phyloP scores from a whole-genome alignment of 2,797 vertebrate genomes.

The Calcarius lapponicus region DNA sequence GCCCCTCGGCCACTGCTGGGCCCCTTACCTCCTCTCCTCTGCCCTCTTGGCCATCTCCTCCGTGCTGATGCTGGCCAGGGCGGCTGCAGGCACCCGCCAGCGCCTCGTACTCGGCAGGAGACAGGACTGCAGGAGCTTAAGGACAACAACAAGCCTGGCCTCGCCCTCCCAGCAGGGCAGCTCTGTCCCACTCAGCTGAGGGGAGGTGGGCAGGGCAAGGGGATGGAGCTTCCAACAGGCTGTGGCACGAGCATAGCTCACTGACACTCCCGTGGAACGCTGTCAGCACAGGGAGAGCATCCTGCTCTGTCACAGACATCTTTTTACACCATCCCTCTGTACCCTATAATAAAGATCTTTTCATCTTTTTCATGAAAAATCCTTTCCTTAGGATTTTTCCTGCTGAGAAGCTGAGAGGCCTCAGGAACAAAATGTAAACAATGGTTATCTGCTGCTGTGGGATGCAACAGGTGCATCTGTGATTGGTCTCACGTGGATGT shows the following conservation, averaged over 20 bases:
- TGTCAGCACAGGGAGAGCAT: neutral
- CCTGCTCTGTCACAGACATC: neutral
- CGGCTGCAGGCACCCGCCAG: conserved; percentile 78
- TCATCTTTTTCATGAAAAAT: too few relatives aligned
- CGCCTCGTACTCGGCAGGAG: conserved; percentile 80
- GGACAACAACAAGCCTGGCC: conserved; percentile 17
- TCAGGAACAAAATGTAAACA: too few relatives aligned
- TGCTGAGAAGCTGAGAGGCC: too few relatives aligned
- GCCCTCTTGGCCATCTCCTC: conserved; percentile 84
- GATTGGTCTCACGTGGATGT: too few relatives aligned
- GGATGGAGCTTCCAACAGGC: neutral
- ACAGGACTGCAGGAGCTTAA: conserved; percentile 81
- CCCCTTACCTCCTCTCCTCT: conserved; percentile 79
- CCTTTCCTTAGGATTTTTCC: too few relatives aligned
- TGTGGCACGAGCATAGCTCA: neutral
- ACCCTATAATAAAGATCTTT: too few relatives aligned
- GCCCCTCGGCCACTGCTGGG: neutral
- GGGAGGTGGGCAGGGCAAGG: neutral
- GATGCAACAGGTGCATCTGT: too few relatives aligned
- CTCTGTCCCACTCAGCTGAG: neutral
- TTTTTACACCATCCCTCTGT: too few relatives aligned
- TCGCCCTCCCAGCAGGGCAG: neutral
- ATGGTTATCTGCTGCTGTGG: too few relatives aligned
- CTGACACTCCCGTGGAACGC: neutral
- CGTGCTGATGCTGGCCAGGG: conserved; percentile 76